A percentile compares a stretch with the other conserved stretches of the same genome.
Evolutionary conservation across 2,888 invertebrate species (phyloP).

Genomic region (Acheta domesticus): DNA sequence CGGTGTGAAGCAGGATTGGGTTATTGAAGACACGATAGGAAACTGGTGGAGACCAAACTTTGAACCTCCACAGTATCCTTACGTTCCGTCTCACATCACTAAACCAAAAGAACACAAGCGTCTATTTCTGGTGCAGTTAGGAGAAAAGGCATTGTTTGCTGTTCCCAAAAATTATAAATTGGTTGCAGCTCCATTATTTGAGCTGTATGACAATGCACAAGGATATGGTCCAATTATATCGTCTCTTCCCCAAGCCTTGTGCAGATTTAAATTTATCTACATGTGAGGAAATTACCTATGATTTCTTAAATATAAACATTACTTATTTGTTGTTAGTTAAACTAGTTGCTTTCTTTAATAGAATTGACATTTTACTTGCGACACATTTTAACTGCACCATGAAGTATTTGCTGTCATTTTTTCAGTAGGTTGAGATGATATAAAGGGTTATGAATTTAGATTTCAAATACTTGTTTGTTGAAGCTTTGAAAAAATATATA

Average conservation of each 20-base stretch:
- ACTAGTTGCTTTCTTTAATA: no score
- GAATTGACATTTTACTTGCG: no score
- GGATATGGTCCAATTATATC: slow-evolving; percentile 99
- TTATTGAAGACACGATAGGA: slow-evolving; percentile 89
- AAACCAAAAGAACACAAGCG: slow-evolving; percentile 99
- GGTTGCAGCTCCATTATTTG: slow-evolving; percentile 97
- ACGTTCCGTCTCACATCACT: slow-evolving; percentile 98
- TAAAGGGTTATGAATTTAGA: no score
- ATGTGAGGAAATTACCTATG: background rate
- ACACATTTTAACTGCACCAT: no score
- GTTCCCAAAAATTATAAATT: slow-evolving; percentile 99
- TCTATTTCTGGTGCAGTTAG: slow-evolving; percentile 93
- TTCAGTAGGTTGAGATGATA: no score
- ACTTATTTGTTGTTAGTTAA: no score
- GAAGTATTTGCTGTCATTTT: no score
- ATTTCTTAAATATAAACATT: background rate
- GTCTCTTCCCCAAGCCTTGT: slow-evolving; percentile 93
- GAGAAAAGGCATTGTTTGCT: slow-evolving; percentile 93
- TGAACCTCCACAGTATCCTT: slow-evolving; percentile 99
- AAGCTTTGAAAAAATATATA: background rate
- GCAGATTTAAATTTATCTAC: slow-evolving; percentile 59
- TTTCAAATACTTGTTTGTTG: background rate
- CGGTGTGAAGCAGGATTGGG: slow-evolving; percentile 96
- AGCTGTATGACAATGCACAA: slow-evolving; percentile 97
- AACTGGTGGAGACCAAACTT: slow-evolving; percentile 99